phyloP scores from a whole-genome alignment of 2,888 invertebrate genomes.

The Drosophila anomalata region DNA sequence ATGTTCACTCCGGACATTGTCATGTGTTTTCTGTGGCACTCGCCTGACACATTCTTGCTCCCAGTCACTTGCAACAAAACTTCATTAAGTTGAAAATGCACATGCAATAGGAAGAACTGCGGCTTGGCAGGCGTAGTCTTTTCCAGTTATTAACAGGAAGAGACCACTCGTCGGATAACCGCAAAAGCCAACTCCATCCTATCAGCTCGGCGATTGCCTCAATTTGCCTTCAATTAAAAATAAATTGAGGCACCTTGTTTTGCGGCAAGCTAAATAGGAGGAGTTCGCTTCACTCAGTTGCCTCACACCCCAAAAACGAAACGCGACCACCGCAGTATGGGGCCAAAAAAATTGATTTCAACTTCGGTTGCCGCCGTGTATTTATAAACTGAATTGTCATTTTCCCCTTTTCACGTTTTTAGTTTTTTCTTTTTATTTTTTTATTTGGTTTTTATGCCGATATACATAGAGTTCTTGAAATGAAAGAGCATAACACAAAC shows the following conservation, averaged over 20 bases:
- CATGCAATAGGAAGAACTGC: constrained; percentile 3
- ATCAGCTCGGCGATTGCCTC: constrained; percentile 19
- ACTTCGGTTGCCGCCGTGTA: constrained; percentile 39
- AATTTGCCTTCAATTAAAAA: constrained; percentile 65
- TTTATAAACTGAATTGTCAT: constrained; percentile 41
- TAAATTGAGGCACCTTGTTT: constrained; percentile 46
- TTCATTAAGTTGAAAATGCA: constrained; percentile 52
- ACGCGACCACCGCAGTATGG: constrained; percentile 66
- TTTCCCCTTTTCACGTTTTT: constrained; percentile 37
- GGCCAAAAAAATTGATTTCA: constrained; percentile 66
- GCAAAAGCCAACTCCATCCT: constrained; percentile 17
- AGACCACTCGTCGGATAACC: constrained; percentile 18
- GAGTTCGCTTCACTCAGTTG: neutral
- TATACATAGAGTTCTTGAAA: constrained; percentile 44
- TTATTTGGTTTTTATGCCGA: constrained; percentile 18
- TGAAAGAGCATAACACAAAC: constrained; percentile 23
- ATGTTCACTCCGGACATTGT: constrained; percentile 6
- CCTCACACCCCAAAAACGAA: constrained; percentile 1
- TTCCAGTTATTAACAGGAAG: constrained; percentile 37
- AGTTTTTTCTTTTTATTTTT: constrained; percentile 28
- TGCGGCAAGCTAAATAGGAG: constrained; percentile 23
- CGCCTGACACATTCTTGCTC: constrained; percentile 35
- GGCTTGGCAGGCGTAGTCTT: constrained; percentile 3
- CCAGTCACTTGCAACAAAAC: constrained; percentile 45
- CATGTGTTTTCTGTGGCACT: constrained; percentile 10